Base-by-base conservation (phyloP, 2,888 invertebrate species). In the Polietes domitor region DNA sequence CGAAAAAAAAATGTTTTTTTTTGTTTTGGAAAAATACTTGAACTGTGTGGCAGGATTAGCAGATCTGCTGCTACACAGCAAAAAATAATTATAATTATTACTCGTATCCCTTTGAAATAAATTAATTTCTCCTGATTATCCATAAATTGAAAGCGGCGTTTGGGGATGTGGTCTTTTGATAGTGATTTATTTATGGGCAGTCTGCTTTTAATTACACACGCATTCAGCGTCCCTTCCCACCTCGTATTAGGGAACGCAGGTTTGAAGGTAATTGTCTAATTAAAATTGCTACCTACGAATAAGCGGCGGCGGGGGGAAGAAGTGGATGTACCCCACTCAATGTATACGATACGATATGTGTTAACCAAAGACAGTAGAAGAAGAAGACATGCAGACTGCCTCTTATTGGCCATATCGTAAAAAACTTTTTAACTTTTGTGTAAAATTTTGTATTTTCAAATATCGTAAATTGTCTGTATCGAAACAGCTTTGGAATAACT, bases 41-140 rank as follows among this genome's bases (percentile, higher is more conserved):
- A 19, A 17, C 21, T 1, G 61, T 72, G 26, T 72, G 71, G 32
- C 21, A 71, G 80, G 77, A 80, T 83, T 80, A 83, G 50, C 71
- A 32, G 37, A 53, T 32, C 19, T 19, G 53, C 5, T 72, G 75
- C 53, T 72, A 65, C 75, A 79, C 79, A 76, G 79, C 47, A 68
- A 77, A 76, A 73, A 68, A 68, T 41, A 28, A 41, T 58, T 37
- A 68, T 41, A 28, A 41, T 58, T 37, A 73, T 41, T 73, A 32
- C 19, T 19, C 28, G 26, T 28, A 53, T 63, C 63, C 19, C 10
- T 75, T 41, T 21, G 68, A 68, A 41, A 68, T 41, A 43, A 68
- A 68, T 68, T 43, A 68, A 68, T 68, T 68, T 43, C 68, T 41
- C 37, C 24, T 24, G 21, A 68, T 68, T 68, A 68, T 68, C 68